Percentiles rank a stretch among this genome's conserved stretches.
Conservation (phyloP, 2,888 invertebrate genomes). For the Metacarcinus magister region DNA sequence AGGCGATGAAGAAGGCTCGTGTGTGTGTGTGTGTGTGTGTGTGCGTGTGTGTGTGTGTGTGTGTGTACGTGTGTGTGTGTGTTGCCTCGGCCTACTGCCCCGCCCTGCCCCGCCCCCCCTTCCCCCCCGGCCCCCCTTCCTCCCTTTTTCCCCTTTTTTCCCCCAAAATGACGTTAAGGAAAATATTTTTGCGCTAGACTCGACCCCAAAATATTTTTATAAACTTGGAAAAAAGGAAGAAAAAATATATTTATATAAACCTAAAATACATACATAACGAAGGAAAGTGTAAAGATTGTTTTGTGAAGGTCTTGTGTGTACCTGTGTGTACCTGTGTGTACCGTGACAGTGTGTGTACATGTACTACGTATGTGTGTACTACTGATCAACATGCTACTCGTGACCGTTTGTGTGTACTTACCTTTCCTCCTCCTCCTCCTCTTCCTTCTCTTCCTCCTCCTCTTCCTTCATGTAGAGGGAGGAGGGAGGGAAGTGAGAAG, state of each 20-base stretch:
- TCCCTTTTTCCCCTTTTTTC: background rate
- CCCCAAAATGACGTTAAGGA: background rate
- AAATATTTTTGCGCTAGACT: too few relatives aligned
- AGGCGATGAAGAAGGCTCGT: background rate
- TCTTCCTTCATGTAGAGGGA: background rate
- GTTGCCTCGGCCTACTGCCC: background rate
- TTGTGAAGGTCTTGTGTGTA: too few relatives aligned
- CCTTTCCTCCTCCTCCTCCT: background rate
- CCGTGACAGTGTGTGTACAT: background rate
- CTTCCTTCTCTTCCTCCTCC: background rate
- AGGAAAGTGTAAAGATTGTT: too few relatives aligned
- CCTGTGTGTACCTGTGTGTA: too few relatives aligned
- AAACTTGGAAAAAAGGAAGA: too few relatives aligned
- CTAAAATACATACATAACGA: too few relatives aligned
- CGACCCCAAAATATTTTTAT: too few relatives aligned
- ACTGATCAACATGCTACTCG: background rate
- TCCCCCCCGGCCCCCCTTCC: background rate
- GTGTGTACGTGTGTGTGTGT: background rate
- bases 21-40: conserved; percentile 5
- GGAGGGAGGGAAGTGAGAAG: background rate
- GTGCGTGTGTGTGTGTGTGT: background rate
- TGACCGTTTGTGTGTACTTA: background rate
- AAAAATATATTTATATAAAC: too few relatives aligned
- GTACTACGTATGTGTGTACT: background rate
- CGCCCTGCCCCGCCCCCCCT: background rate